Base-by-base conservation (phyloP, 2,797 vertebrate genomes). In the Notoglanidium macrostoma region DNA sequence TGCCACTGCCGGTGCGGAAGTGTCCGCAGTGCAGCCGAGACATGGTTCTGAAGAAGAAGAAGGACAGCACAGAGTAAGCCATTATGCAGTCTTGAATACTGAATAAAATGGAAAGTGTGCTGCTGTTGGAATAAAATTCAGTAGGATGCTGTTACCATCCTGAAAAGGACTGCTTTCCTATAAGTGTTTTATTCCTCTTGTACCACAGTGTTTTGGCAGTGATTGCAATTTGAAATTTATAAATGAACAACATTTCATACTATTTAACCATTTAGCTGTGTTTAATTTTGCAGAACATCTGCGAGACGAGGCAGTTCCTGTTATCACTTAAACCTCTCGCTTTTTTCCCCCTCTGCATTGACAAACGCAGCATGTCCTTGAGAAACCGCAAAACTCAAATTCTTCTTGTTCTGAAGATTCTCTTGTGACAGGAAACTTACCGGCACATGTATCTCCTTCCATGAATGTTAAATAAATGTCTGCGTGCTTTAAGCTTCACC, bases 21-120 rank as follows among this genome's bases (percentile, higher is more conserved):
- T 99, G 98, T 77, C 98, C 98, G 0, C 93, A 96, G 88, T 99
- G 98, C 92, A 94, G 94, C 89, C 95, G 87, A 0, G 97, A 99
- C 94, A 99, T 99, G 98, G 95, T 99, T 79, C 95, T 99, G 89
- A 99, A 96, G 93, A 97, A 94, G 92, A 98, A 92, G 94, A 97
- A 94, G 93, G 97, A 94, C 0, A 97, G 98, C 76, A 94, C 92
- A 86, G 91, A 96, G 98, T 99, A 86, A 93, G 94, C 70, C 0
- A 6, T 83, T 77, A 67, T 8, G 15, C 32, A 51, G 15, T 12
- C 32, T 46, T 17, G 65, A 46, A 23, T 19, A 81, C 46, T 23
- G 0, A 84, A 73, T 73, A 57, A 72, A 59, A n/a, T 21, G 55
- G n/a, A 2, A 32, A 11, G 4, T 1, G 12, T 17, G 35, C 23